These are phyloP conservation scores for Catonia carolina DNA, from an alignment of 2,888 invertebrate genomes.

Conservation along the genomic window DNA sequence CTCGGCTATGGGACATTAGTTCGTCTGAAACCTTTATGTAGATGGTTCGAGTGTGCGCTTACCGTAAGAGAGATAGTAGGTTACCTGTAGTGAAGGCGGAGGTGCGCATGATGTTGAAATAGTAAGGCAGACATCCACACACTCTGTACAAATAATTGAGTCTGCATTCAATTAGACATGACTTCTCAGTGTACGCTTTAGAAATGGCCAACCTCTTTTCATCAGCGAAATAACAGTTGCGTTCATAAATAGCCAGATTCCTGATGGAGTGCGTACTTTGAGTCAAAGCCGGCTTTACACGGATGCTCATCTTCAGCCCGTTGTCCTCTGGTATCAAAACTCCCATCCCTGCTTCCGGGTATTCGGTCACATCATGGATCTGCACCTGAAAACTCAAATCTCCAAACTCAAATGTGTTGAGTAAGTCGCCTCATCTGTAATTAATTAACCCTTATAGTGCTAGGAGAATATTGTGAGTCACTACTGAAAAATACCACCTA, in stretches of 20 bases:
- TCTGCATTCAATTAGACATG: slow-evolving; percentile 36
- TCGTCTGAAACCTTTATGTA: too few species aligned
- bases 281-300: slow-evolving; percentile 35
- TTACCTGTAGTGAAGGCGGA: too few species aligned
- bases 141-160: slow-evolving; percentile 32
- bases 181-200: slow-evolving; percentile 32
- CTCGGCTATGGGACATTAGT: too few species aligned
- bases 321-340: slow-evolving; percentile 29
- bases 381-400: slow-evolving; percentile 33
- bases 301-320: slow-evolving; percentile 31
- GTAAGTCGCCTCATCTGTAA: too few species aligned
- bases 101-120: slow-evolving; percentile 33
- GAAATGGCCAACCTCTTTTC: slow-evolving; percentile 30
- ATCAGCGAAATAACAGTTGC: slow-evolving; percentile 36
- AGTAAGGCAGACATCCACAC: slow-evolving; percentile 36
- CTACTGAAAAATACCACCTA: too few species aligned
- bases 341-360: slow-evolving; percentile 36
- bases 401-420: too few species aligned
- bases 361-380: slow-evolving; percentile 34
- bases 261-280: slow-evolving; percentile 34
- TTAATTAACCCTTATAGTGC: background rate
- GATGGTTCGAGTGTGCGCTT: too few species aligned
- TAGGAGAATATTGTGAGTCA: too few species aligned
- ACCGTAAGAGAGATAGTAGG: too few species aligned
- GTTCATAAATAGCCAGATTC: slow-evolving; percentile 27